Conservation (phyloP, 2,888 invertebrate genomes). For the Mantis religiosa region DNA sequence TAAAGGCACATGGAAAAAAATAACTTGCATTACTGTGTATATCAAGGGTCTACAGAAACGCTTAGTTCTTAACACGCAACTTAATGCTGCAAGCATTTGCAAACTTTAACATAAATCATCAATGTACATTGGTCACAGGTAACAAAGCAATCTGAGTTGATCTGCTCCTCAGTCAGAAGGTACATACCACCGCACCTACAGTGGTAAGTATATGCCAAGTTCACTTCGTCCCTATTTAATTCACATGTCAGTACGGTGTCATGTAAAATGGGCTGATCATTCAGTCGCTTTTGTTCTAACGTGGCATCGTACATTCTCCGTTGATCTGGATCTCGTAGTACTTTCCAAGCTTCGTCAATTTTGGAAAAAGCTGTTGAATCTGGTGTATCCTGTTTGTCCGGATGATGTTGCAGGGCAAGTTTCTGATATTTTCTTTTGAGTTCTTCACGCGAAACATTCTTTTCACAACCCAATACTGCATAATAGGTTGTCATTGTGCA, state of each 20-base stretch:
- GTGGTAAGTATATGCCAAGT: slow-evolving; percentile 49
- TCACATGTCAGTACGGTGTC: slow-evolving; percentile 52
- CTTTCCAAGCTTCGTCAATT: slow-evolving; percentile 69
- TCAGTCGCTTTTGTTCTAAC: slow-evolving; percentile 55
- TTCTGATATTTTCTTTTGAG: slow-evolving; percentile 59
- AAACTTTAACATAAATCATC: slow-evolving; percentile 53
- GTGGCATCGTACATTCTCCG: slow-evolving; percentile 64
- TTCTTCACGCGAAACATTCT: slow-evolving; percentile 52
- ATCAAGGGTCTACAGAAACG: no score
- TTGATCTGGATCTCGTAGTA: slow-evolving; percentile 55
- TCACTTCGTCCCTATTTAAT: slow-evolving; percentile 45
- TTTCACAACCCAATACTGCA: slow-evolving; percentile 52
- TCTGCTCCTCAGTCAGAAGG: slow-evolving; percentile 44
- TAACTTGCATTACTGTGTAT: no score
- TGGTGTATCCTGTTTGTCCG: slow-evolving; percentile 52
- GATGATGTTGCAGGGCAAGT: slow-evolving; percentile 55
- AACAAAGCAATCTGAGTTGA: slow-evolving; percentile 49
- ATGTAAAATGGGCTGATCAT: slow-evolving; percentile 56
- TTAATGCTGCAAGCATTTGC: not conserved
- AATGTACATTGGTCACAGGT: slow-evolving; percentile 73
- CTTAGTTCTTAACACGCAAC: not conserved
- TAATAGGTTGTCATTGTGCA: slow-evolving; percentile 45
- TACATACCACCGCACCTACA: slow-evolving; percentile 70
- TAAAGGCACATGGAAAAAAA: no score
- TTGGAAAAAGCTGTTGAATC: slow-evolving; percentile 45